phyloP scores from a whole-genome alignment of 2,113 vertebrate genomes.

The Gasterosteus aculeatus region DNA sequence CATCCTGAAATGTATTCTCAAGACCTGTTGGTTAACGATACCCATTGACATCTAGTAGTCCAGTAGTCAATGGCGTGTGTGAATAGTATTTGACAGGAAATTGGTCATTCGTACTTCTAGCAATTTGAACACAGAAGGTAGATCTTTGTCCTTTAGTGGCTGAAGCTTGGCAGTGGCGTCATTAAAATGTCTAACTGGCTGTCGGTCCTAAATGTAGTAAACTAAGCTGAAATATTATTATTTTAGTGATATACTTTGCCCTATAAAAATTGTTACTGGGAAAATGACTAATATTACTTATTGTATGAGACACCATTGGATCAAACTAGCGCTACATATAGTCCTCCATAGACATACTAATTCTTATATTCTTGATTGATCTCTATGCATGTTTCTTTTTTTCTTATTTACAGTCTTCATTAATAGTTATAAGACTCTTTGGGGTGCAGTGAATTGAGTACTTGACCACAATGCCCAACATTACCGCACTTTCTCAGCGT shows the following conservation, averaged over 20 bases:
- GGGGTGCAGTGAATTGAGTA: constrained; percentile 74
- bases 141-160: neutral
- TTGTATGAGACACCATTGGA: neutral
- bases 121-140: constrained; percentile 23
- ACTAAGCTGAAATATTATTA: neutral
- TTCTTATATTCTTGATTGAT: constrained; percentile 20
- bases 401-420: constrained; percentile 21
- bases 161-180: constrained; percentile 1
- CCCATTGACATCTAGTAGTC: neutral
- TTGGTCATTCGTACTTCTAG: constrained; percentile 16
- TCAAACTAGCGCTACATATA: neutral
- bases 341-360: neutral
- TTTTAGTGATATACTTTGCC: neutral
- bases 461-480: constrained; percentile 76
- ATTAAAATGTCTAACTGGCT: constrained; percentile 7
- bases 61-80: neutral
- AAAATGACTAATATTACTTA: neutral
- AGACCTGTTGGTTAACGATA: neutral
- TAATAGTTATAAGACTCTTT: constrained; percentile 31
- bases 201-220: neutral
- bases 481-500: constrained; percentile 66
- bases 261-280: neutral
- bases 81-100: constrained; percentile 19
- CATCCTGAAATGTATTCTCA: neutral
- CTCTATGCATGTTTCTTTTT: constrained; percentile 64